Evolutionary conservation across 2,888 invertebrate species (phyloP).

Genomic region (Trissolcus brochymenae): DNA sequence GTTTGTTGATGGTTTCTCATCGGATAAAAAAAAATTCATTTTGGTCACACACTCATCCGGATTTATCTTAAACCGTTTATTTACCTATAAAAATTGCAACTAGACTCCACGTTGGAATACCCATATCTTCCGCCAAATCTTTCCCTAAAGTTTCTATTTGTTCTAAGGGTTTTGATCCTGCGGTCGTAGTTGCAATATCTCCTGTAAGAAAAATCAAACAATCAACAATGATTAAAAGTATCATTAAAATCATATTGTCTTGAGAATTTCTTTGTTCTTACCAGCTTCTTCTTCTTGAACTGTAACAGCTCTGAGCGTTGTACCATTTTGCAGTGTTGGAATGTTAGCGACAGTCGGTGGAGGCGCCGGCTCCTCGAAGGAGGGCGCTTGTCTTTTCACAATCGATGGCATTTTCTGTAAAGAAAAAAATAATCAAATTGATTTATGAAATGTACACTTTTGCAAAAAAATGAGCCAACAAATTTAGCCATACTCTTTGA

Average conservation of each 20-base stretch:
- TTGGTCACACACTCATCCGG: too few relatives aligned
- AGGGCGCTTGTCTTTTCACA: constrained; percentile 61
- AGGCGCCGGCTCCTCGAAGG: constrained; percentile 32
- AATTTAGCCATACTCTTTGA: too few relatives aligned
- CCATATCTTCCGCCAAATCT: constrained; percentile 83
- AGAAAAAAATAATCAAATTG: background rate
- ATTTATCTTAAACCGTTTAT: background rate
- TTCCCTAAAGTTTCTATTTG: constrained; percentile 79
- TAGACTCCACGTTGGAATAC: constrained; percentile 90
- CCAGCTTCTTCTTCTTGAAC: constrained; percentile 61
- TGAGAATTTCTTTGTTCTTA: constrained; percentile 42
- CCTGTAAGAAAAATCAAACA: constrained; percentile 32
- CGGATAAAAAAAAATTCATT: too few relatives aligned
- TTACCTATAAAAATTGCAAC: constrained; percentile 90
- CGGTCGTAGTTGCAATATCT: constrained; percentile 62
- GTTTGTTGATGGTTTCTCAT: too few relatives aligned
- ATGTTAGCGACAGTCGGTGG: constrained; percentile 33
- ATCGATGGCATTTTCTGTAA: constrained; percentile 67
- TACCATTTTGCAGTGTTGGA: constrained; percentile 36
- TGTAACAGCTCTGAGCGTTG: constrained; percentile 59
- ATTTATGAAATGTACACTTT: too few relatives aligned
- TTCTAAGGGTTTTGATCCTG: constrained; percentile 66
- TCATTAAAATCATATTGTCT: background rate
- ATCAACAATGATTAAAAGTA: background rate
- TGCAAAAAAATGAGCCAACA: too few relatives aligned